Evolutionary conservation across 2,113 vertebrate genomes (phyloP), one percentile per base, ranked within the genome.

Genomic region (Plestiodon gilberti): DNA sequence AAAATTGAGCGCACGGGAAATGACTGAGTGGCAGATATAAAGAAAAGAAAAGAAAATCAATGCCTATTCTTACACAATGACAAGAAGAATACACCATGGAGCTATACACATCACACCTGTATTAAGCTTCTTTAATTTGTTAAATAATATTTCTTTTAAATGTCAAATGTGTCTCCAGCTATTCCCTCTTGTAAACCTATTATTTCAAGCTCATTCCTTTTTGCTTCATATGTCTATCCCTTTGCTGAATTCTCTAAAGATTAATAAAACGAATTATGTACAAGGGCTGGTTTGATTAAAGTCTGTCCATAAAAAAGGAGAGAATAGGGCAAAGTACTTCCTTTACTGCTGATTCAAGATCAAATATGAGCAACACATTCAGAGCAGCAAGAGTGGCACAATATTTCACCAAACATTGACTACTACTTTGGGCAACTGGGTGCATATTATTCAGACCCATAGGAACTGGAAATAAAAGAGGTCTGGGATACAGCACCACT

Each of bases 231-330:
- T 25, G 3, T 22, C 77, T 57, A n/a, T 59, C 23, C 28, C 43
- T 81, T 75, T 82, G 59, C 35, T 23, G 28, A 82, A 57, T 82
- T 48, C 71, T 59, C 62, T 76, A 25, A 87, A 82, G 40, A 87
- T 81, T 65, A 74, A 75, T 81, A 82, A 74, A 76, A 87, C 6
- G 33, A 25, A 87, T 69, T 87, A 17, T 30, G 57, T 23, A 40
- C 30, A 81, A n/a, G 43, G 28, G 30, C 61, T 67, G 35, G 48
- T 40, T 87, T 82, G 82, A 87, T 69, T 75, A 59, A 67, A 82
- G n/a, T 38, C 25, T 40, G 6, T 67, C 61, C 62, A 76, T 40
- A 55, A 43, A 76, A 59, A 52, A 30, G 18, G 9, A 64, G 30
- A 69, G 17, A 79, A 70, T 43, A 62, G 55, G 55, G 33, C 23